These are phyloP conservation scores for Leptopilina myrica DNA, from an alignment of 2,888 invertebrate genomes.

Conservation along the genomic window DNA sequence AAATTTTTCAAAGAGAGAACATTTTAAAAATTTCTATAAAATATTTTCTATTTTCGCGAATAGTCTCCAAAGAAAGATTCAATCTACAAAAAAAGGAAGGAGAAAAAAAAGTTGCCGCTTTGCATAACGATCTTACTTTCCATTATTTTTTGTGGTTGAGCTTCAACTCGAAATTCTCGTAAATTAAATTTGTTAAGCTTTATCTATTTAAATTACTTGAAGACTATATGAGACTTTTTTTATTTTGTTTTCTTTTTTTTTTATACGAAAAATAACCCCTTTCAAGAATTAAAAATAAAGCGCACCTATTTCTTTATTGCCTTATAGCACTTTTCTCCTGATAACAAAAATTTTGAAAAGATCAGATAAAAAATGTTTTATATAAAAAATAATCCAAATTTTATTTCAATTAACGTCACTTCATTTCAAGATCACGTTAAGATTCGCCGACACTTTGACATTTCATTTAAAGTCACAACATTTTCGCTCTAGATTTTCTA, in stretches of 20 bases:
- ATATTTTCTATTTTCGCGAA: background rate
- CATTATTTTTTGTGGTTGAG: conserved; percentile 8
- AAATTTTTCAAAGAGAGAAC: too few species aligned
- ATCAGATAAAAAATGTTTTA: background rate
- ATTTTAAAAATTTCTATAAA: background rate
- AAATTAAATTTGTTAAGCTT: conserved; percentile 15
- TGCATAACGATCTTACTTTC: conserved; percentile 9
- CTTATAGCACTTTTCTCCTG: conserved; percentile 15
- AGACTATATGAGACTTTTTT: background rate
- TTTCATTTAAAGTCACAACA: conserved; percentile 15
- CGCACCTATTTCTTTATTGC: conserved; percentile 10
- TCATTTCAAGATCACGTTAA: conserved; percentile 12
- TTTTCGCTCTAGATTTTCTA: conserved; percentile 18
- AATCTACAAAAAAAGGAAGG: background rate
- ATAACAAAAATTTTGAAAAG: conserved; percentile 8
- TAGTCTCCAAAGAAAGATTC: background rate
- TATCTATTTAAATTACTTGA: conserved; percentile 8
- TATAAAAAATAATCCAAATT: background rate
- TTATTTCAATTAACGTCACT: conserved; percentile 31
- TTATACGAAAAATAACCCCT: background rate
- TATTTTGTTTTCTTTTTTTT: background rate
- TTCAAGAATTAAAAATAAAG: background rate
- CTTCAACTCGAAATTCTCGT: background rate
- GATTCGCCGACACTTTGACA: conserved; percentile 2
- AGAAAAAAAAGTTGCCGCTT: background rate